Conservation (phyloP, 2,888 invertebrate genomes). For the Parnassius apollo region DNA sequence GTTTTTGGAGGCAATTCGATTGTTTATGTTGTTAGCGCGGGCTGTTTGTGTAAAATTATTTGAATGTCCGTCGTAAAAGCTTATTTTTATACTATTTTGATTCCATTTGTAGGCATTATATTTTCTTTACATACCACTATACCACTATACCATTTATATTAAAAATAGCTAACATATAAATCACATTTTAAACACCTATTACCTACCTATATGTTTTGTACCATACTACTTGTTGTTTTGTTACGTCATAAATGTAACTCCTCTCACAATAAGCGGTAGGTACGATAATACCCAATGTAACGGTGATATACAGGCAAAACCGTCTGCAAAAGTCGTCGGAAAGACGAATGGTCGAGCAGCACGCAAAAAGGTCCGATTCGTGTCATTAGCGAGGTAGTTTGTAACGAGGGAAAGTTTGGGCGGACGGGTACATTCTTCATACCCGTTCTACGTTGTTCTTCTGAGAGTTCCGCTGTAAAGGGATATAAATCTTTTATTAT, state of each 20-base stretch:
- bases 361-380: slow-evolving; percentile 68
- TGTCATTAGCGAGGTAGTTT: slow-evolving; percentile 68
- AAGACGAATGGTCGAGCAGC: slow-evolving; percentile 71
- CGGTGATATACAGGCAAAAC: slow-evolving; percentile 44
- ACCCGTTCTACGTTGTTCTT: slow-evolving; percentile 61
- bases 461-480: background rate
- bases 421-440: slow-evolving; percentile 63
- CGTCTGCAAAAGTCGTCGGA: slow-evolving; percentile 60
- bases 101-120: too few species aligned
- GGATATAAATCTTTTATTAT: background rate
- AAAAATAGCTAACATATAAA: too few species aligned
- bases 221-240: too few species aligned
- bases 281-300: slow-evolving; percentile 44
- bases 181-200: too few species aligned
- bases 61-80: background rate
- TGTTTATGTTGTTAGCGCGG: slow-evolving; percentile 35
- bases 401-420: slow-evolving; percentile 62
- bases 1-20: slow-evolving; percentile 43
- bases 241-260: slow-evolving; percentile 16
- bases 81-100: background rate
- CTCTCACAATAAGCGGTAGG: slow-evolving; percentile 23
- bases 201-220: too few species aligned
- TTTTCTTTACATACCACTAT: too few species aligned
- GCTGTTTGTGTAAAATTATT: slow-evolving; percentile 16
- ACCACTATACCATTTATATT: too few species aligned